Percentiles rank a stretch among this genome's conserved stretches.
Evolutionary conservation across 1,140 invertebrate genomes (phyloP).

Genomic region (Myzus persicae): DNA sequence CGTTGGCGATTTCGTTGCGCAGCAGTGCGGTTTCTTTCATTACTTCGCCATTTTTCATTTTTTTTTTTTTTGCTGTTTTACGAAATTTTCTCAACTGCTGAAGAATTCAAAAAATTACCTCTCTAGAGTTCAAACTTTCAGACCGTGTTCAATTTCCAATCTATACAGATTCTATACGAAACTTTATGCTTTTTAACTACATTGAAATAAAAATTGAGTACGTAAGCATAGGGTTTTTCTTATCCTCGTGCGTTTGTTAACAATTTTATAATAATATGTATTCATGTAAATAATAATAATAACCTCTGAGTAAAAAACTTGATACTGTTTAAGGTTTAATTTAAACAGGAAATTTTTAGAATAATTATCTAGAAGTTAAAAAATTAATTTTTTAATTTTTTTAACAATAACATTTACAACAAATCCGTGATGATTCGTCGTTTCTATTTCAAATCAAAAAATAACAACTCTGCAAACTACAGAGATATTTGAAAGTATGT

Average conservation of each 20-base stretch:
- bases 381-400: too few relatives aligned
- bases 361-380: background rate
- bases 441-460: background rate
- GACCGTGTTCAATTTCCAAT: background rate
- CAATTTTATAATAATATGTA: background rate
- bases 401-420: too few relatives aligned
- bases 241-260: background rate
- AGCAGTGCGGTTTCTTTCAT: background rate
- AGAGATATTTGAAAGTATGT: background rate
- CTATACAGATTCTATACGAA: background rate
- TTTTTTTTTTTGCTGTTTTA: background rate
- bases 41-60: background rate
- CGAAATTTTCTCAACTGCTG: background rate
- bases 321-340: background rate
- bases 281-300: background rate
- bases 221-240: background rate
- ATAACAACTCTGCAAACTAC: background rate
- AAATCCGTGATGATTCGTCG: background rate
- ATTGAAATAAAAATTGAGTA: background rate
- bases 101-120: slow-evolving; percentile 1
- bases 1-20: background rate
- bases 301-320: background rate
- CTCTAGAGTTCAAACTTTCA: background rate
- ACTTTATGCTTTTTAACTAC: background rate
- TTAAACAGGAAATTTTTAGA: background rate